Evolutionary conservation across 2,113 vertebrate species (phyloP).

Genomic region (Petaurus breviceps): DNA sequence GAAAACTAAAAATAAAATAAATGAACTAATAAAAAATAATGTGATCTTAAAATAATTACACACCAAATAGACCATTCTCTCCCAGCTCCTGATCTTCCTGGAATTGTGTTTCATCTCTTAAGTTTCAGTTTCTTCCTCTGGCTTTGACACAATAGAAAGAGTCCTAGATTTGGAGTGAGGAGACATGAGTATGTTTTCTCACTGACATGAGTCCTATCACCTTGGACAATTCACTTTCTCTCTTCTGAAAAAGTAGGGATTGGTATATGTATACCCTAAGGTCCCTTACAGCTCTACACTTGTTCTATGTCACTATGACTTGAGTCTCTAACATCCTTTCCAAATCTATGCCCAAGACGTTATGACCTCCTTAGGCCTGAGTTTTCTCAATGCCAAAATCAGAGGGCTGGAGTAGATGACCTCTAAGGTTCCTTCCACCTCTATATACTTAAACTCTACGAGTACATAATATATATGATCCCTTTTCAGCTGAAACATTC

Average conservation of each 20-base stretch:
- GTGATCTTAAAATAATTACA: not conserved
- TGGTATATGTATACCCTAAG: not conserved
- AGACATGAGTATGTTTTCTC: not conserved
- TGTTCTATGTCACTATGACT: not conserved
- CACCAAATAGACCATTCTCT: not conserved
- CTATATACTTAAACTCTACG: not conserved
- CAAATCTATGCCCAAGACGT: not conserved
- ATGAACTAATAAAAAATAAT: not conserved
- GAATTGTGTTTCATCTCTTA: not conserved
- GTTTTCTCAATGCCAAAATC: not conserved
- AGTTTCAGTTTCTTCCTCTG: not conserved
- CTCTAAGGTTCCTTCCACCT: not conserved
- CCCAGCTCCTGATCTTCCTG: not conserved
- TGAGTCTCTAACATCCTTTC: not conserved
- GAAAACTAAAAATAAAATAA: no score
- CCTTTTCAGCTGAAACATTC: not conserved
- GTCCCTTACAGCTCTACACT: not conserved
- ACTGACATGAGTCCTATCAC: not conserved
- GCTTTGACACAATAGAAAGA: not conserved
- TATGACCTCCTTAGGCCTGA: not conserved
- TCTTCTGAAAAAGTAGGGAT: not conserved
- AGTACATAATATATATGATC: not conserved
- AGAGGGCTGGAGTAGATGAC: not conserved
- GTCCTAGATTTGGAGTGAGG: not conserved
- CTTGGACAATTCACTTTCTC: not conserved